These are phyloP conservation scores for Gymnoscopelus microlampas DNA, from an alignment of 2,797 vertebrate genomes.

Conservation along the genomic window DNA sequence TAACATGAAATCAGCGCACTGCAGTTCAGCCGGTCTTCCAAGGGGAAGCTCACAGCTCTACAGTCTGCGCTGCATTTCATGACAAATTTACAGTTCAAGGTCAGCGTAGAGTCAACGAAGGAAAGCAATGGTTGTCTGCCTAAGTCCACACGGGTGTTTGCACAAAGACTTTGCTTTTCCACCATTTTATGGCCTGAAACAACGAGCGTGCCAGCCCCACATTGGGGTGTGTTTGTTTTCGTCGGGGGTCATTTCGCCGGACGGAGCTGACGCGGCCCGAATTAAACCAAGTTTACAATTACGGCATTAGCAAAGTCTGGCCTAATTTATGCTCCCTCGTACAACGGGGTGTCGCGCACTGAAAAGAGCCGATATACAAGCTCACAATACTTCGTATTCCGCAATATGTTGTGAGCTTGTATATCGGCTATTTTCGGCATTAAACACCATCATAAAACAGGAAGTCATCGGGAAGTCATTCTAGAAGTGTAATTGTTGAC, in stretches of 20 bases:
- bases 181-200: conserved; percentile 30
- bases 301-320: conserved; percentile 15
- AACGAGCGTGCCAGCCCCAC: conserved; percentile 12
- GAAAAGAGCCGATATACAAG: too few relatives aligned
- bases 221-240: conserved; percentile 42
- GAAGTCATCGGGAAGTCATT: not conserved
- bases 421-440: too few relatives aligned
- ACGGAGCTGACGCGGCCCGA: conserved; percentile 24
- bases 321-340: too few relatives aligned
- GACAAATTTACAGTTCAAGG: conserved; percentile 56
- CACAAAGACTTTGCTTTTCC: conserved; percentile 23
- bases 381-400: too few relatives aligned
- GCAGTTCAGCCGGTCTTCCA: not conserved
- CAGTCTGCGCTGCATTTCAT: conserved; percentile 36
- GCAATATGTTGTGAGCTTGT: too few relatives aligned
- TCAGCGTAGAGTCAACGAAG: conserved; percentile 34
- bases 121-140: conserved; percentile 19
- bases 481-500: conserved; percentile 14
- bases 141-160: conserved; percentile 36
- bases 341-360: too few relatives aligned
- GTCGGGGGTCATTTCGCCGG: conserved; percentile 22
- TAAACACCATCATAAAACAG: too few relatives aligned
- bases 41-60: conserved; percentile 11
- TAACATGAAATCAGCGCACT: conserved; percentile 24
- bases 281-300: conserved; percentile 34